Percentiles rank a stretch among this genome's conserved stretches.
phyloP scores from a whole-genome alignment of 2,888 invertebrate genomes.

The Gonocerus acuteangulatus region DNA sequence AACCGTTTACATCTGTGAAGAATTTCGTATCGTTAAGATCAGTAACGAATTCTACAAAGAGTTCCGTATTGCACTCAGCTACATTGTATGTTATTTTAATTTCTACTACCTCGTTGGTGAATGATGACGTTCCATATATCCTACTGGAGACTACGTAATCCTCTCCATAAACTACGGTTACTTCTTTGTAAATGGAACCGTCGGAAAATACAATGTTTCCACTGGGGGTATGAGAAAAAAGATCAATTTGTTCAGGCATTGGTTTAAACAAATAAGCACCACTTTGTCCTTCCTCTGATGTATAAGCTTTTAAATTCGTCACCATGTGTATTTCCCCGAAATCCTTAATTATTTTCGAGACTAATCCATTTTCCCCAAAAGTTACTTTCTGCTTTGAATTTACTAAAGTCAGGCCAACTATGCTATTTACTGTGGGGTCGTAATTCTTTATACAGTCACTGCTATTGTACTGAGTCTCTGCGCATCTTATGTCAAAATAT shows the following conservation, averaged over 20 bases:
- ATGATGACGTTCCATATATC: neutral
- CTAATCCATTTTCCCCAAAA: constrained; percentile 11
- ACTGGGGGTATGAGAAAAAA: neutral
- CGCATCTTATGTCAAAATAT: neutral
- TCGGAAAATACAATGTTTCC: constrained; percentile 10
- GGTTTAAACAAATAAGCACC: constrained; percentile 33
- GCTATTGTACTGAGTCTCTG: neutral
- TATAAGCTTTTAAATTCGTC: constrained; percentile 17
- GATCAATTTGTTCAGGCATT: neutral
- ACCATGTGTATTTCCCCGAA: neutral
- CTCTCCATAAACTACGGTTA: neutral
- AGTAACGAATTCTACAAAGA: constrained; percentile 26
- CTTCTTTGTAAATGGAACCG: constrained; percentile 8
- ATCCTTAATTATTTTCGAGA: neutral
- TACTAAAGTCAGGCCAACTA: neutral
- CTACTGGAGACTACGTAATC: constrained; percentile 5
- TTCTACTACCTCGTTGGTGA: constrained; percentile 13
- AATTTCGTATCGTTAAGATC: constrained; percentile 16
- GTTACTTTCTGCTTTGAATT: constrained; percentile 5
- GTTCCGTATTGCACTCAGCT: constrained; percentile 23
- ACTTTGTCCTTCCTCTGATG: constrained; percentile 10
- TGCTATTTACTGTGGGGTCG: neutral
- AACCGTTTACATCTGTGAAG: constrained; percentile 32
- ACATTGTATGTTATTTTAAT: constrained; percentile 23
- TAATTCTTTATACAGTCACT: neutral